These are phyloP conservation scores for Macropus fuliginosus DNA, from an alignment of 2,797 vertebrate species.

Conservation along the genomic window DNA sequence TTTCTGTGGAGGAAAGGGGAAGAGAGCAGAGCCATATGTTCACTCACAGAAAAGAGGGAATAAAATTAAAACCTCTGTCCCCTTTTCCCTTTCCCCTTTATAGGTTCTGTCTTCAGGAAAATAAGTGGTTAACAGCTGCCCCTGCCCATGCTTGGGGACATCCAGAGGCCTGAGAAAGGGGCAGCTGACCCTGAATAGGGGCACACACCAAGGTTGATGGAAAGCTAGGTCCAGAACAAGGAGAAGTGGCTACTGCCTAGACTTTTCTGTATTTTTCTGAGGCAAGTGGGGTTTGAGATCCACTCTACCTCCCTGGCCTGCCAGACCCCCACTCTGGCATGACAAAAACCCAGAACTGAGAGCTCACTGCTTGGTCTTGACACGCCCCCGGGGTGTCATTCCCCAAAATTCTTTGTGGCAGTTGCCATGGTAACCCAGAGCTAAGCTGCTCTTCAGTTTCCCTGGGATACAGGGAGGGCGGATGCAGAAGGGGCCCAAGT, in stretches of 20 bases:
- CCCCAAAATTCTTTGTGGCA: conserved; percentile 47
- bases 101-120: neutral
- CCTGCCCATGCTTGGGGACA: neutral
- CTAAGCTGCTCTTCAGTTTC: conserved; percentile 50
- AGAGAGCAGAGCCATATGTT: neutral
- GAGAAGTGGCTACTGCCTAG: neutral
- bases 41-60: neutral
- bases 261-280: neutral
- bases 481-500: neutral
- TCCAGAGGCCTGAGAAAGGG: neutral
- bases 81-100: neutral
- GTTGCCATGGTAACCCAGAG: conserved; percentile 67
- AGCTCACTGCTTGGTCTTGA: conserved; percentile 49
- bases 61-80: neutral
- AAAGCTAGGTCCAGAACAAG: neutral
- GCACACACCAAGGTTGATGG: neutral
- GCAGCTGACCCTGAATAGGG: neutral
- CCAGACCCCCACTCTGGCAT: neutral
- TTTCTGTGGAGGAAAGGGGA: neutral
- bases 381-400: neutral
- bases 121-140: neutral
- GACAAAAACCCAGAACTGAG: conserved; percentile 7
- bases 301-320: neutral
- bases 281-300: neutral
- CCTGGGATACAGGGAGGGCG: neutral